Conservation (phyloP, 2,888 invertebrate species). For the Ptychoptera albimana region DNA sequence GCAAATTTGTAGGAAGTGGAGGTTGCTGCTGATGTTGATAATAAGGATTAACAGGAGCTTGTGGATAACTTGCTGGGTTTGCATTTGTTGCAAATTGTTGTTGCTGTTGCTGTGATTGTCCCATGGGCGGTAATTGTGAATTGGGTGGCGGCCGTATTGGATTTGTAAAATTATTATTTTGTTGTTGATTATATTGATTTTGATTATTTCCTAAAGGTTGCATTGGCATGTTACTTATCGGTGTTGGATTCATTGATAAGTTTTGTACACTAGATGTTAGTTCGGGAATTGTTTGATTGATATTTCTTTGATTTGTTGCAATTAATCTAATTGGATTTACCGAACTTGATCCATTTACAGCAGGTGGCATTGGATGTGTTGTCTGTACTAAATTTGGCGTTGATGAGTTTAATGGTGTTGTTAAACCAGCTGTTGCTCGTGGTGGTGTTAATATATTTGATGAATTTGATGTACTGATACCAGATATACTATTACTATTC, state of each 20-base stretch:
- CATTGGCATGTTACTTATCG: background rate
- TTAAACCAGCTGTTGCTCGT: background rate
- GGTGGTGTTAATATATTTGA: constrained; percentile 4
- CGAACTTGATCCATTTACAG: background rate
- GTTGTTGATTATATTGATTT: background rate
- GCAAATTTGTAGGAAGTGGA: constrained; percentile 2
- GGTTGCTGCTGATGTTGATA: constrained; percentile 11
- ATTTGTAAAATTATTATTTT: background rate
- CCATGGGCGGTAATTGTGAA: background rate
- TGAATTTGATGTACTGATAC: constrained; percentile 7
- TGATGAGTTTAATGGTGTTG: background rate
- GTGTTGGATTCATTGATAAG: constrained; percentile 8
- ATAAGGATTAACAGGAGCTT: background rate
- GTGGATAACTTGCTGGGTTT: constrained; percentile 12
- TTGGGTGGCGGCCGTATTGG: constrained; percentile 6
- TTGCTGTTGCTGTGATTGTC: constrained; percentile 2
- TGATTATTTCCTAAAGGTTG: background rate
- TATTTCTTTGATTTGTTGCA: background rate
- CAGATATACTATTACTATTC: constrained; percentile 5
- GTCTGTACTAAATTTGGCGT: background rate
- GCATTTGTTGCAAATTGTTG: constrained; percentile 9
- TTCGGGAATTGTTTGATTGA: constrained; percentile 6
- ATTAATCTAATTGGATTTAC: background rate
- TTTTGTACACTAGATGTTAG: constrained; percentile 14
- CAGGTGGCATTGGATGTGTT: background rate